Evolutionary conservation across 2,113 vertebrate species (phyloP), one percentile per base, ranked within the genome.

Genomic region (Pelobates fuscus): DNA sequence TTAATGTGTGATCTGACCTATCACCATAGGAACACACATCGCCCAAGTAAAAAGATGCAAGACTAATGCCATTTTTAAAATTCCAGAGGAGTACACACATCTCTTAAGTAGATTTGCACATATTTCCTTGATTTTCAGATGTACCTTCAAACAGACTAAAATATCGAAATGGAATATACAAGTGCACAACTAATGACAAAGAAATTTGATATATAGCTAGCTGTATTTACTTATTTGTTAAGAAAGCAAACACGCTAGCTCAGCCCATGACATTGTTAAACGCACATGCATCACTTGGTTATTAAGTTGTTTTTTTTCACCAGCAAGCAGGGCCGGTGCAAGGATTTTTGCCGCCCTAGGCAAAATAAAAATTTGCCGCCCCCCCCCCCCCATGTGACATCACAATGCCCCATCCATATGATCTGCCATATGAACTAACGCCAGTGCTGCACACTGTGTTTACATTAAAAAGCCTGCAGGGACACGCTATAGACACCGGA

Each of bases 21-120:
- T 75, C 63, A 59, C 63, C 72, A 75, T 75, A 67, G 71, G 49
- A 75, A 75, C 71, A 75, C 59, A 23, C 41, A 41, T 67, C 59
- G 44, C 52, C 72, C 27, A 77, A 61, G 46, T 49, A 59, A 3
- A 52, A 57, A 32, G 29, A 44, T 57, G 61, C 11, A 8, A 55
- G n/a, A 1, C 21, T 6, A 54, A 54, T 41, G 55, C 25, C 32
- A 21, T 32, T 41, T 68, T 61, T 30, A 23, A 61, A 26, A 77
- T 77, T 75, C 37, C 25, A n/a, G 23, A 14, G 14, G n/a, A 7
- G n/a, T 24, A 5, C 10, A 23, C 25, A 60, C 43, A 10, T 6
- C 57, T 43, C 14, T 52, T 61, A 23, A 61, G 46, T 24, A 58
- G 37, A 10, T 49, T 44, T 26, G 52, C 23, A 52, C 27, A 58